Evolutionary conservation across 2,113 vertebrate genomes (phyloP).

Genomic region (Xerus inauris): DNA sequence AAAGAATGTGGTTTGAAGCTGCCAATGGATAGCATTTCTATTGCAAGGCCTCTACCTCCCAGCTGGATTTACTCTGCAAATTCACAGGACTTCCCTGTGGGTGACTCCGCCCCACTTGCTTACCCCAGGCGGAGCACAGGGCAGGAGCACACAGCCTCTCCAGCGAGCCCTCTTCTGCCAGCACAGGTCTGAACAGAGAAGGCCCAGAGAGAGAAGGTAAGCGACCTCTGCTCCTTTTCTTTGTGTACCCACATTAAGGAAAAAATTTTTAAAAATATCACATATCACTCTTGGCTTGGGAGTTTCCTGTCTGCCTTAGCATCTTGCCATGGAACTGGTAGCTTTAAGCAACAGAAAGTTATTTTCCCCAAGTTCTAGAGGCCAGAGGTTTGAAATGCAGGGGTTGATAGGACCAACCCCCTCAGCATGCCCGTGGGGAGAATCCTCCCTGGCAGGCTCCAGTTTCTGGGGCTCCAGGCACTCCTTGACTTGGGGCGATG

Average conservation of each 20-base stretch:
- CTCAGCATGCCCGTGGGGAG: too few relatives aligned
- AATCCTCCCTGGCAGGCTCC: too few relatives aligned
- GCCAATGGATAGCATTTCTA: too few relatives aligned
- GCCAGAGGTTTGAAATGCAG: neutral
- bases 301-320: neutral
- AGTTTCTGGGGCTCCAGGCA: neutral
- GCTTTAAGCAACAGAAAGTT: neutral
- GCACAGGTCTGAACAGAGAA: neutral
- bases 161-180: too few relatives aligned
- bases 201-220: neutral
- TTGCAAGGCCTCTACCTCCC: neutral
- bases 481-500: neutral
- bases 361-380: neutral
- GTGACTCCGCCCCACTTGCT: neutral
- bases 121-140: too few relatives aligned
- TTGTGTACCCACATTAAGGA: neutral
- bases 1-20: neutral
- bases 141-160: too few relatives aligned
- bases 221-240: too few relatives aligned
- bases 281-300: accelerated
- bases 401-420: neutral
- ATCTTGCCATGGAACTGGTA: neutral
- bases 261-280: accelerated
- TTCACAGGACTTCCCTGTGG: neutral
- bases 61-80: neutral